A percentile compares a stretch with the other conserved stretches of the same genome.
These are phyloP conservation scores for Myotis brandtii DNA, from an alignment of 2,113 vertebrate genomes.

Conservation along the genomic window DNA sequence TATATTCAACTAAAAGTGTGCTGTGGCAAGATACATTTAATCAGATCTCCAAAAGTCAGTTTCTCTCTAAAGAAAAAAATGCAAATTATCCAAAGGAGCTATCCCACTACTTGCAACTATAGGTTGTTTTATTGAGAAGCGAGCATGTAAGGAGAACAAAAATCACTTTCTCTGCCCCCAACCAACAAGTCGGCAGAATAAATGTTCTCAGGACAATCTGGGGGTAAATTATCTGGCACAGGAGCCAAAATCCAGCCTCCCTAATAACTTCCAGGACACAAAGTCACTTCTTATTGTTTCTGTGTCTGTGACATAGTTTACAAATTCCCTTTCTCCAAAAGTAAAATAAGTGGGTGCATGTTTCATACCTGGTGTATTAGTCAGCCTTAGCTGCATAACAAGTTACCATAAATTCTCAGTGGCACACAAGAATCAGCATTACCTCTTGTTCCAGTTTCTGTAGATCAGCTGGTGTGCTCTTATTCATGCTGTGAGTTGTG, in stretches of 20 bases:
- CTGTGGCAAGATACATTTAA: constrained; percentile 56
- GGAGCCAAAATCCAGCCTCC: constrained; percentile 52
- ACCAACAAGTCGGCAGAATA: constrained; percentile 60
- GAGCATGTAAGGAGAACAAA: constrained; percentile 26
- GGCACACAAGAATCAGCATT: not conserved
- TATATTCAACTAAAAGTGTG: constrained; percentile 47
- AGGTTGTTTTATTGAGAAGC: constrained; percentile 59
- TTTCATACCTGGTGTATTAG: constrained; percentile 1
- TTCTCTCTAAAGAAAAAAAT: constrained; percentile 63
- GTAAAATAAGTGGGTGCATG: constrained; percentile 59
- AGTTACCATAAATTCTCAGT: not conserved
- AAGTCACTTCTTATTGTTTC: constrained; percentile 65
- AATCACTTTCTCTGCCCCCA: constrained; percentile 50
- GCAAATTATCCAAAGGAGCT: constrained; percentile 64
- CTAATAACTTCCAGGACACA: constrained; percentile 71
- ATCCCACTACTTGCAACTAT: constrained; percentile 24
- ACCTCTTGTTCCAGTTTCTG: constrained; percentile 57
- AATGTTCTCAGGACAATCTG: not conserved
- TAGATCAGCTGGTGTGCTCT: constrained; percentile 11
- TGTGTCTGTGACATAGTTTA: constrained; percentile 69
- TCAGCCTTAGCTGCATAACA: not conserved
- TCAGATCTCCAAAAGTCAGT: not conserved
- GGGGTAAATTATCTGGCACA: constrained; percentile 46
- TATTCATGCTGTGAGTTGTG: not conserved
- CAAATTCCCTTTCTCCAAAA: constrained; percentile 60